Percentiles rank a stretch among this genome's conserved stretches.
Evolutionary conservation across 1,140 invertebrate species (phyloP).

Genomic region (Rhopalosiphum maidis): DNA sequence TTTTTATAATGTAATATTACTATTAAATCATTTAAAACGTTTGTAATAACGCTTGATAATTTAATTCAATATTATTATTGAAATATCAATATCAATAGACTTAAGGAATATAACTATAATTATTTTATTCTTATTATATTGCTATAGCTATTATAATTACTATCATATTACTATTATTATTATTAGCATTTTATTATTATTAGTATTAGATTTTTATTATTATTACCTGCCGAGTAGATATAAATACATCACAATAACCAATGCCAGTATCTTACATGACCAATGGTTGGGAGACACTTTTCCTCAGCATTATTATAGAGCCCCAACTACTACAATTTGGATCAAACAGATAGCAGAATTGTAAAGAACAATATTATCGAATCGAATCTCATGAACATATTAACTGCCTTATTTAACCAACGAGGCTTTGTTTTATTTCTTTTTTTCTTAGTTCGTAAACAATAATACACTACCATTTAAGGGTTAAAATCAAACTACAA

Average conservation of each 20-base stretch:
- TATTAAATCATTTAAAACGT: conserved; percentile 24
- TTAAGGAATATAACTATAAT: background rate
- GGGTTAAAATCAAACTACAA: conserved; percentile 25
- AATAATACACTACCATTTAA: background rate
- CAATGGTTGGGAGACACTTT: background rate
- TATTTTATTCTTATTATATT: conserved; percentile 35
- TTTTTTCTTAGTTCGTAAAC: background rate
- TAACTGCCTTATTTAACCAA: background rate
- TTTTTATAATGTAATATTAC: conserved; percentile 36
- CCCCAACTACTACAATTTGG: background rate
- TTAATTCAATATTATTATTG: background rate
- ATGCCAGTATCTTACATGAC: background rate
- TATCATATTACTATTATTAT: conserved; percentile 35
- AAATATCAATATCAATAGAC: conserved; percentile 34
- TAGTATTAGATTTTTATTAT: conserved; percentile 38
- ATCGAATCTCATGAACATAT: conserved; percentile 26
- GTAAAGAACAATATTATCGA: background rate
- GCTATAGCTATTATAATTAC: background rate
- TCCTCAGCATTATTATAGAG: background rate
- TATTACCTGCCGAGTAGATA: background rate
- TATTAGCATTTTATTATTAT: conserved; percentile 40
- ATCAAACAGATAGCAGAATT: background rate
- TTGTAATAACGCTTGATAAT: conserved; percentile 9
- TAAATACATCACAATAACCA: background rate
- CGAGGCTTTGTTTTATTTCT: background rate